Base-by-base conservation (phyloP, 2,888 invertebrate genomes). In the Pseudeuparius sepicola region DNA sequence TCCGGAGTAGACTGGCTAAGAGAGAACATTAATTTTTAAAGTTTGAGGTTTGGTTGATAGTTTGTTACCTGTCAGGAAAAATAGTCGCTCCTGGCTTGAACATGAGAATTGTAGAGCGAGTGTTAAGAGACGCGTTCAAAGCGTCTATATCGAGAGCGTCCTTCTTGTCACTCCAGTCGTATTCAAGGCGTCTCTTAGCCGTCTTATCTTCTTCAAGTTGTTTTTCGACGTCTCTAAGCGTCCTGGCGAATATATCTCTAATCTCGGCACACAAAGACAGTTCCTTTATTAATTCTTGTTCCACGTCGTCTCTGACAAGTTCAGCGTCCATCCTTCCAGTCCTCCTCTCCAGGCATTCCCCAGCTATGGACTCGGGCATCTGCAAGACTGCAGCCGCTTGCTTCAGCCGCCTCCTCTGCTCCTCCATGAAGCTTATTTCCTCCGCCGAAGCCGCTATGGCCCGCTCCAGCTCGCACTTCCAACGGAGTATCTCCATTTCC, bases 141-240 rank as follows among this genome's bases (percentile, higher is more conserved):
- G 78, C 61, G 49, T 90, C 90, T 3, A 85, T 76, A 45, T 79
- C 74, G 51, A 83, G 78, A 0, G 88, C 75, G 54, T 84, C 76
- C 37, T 73, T 71, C 64, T 93, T 93, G 54, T 92, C 88, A 50
- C 88, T 88, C 88, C 89, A 92, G 57, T 92, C 90, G 52, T 76
- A 80, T 62, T 93, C 92, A 38, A 92, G 67, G 25, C 78, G 30
- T 45, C 80, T 75, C 55, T 92, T 89, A 1, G 82, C 79, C 10
- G 83, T 76, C 52, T 83, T 81, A 52, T 87, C 78, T 47, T 82
- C 73, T 15, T 71, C 54, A 53, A 83, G 64, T 59, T 86, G 84
- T 20, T 69, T 66, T 44, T 82, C 76, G 15, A 85, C 75, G 51
- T 77, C 73, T 20, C 70, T 64, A 4, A 81, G 58, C 1, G 76